Evolutionary conservation across 2,797 vertebrate species (phyloP), one percentile per base, ranked within the genome.

Genomic region (Xyrichtys novacula): DNA sequence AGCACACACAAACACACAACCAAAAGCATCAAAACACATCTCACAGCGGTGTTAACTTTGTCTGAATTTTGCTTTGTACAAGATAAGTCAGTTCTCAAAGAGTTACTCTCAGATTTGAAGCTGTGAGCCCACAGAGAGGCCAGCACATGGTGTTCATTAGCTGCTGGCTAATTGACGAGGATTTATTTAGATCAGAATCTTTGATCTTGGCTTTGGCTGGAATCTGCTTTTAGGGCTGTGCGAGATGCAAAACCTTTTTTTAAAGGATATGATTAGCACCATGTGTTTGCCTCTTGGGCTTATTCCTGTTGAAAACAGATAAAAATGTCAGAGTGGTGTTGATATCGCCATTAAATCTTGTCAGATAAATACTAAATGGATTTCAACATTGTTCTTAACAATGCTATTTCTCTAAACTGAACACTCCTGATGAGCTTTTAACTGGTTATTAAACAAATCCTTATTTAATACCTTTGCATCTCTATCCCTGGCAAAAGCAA

Each of bases 1-100:
- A 95, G 39, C 47, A 65, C 43, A 67, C 31, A 31, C 36, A 55
- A 5, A 50, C 43, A 39, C 53, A 75, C 46, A 59, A 50, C 52
- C 36, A 52, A 59, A 69, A 25, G 42, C 58, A 65, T 9, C 52
- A 59, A 63, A 26, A 55, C 60, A 40, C 60, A 43, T 19, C 12
- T 50, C 15, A 28, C 4, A 34, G 29, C 7, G 19, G n/a, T 26
- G 25, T 29, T 34, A n/a, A 39, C 25, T 39, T 20, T 1, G 23
- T 15, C 40, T 46, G 8, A 29, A 39, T 47, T 49, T 10, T 46
- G 7, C 23, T 67, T 38, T 53, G 17, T n/a, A 7, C 15, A 22
- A 58, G 12, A 40, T 10, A 11, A 8, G 36, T 53, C 42, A 29
- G 25, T 12, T 64, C 31, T 65, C 3, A 34, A 36, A 31, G 62